Percentiles rank a stretch among this genome's conserved stretches.
These are phyloP conservation scores for Mus spretus DNA, from an alignment of 2,797 vertebrate genomes.

Conservation along the genomic window DNA sequence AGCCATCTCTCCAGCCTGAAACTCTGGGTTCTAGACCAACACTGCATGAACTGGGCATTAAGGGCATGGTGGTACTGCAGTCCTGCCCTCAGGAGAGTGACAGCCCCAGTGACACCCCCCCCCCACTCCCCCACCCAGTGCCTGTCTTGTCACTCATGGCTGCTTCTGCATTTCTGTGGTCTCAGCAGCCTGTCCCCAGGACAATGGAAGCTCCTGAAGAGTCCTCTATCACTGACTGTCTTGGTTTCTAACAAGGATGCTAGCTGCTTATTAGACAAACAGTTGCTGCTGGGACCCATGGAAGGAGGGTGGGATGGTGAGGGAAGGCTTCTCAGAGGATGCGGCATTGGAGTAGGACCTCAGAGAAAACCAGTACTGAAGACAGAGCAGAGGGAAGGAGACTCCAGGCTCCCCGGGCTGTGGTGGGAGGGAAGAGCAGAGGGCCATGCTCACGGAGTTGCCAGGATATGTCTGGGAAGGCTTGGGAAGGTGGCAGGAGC, in stretches of 20 bases:
- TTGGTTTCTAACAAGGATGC: background rate
- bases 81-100: background rate
- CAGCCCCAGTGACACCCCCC: too few species aligned
- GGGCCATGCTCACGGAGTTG: background rate
- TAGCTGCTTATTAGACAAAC: background rate
- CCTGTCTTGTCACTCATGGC: background rate
- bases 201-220: background rate
- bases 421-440: background rate
- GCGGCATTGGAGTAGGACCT: background rate
- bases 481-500: too few species aligned
- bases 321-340: background rate
- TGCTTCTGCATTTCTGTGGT: too few species aligned
- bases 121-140: fast-evolving
- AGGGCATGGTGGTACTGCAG: background rate
- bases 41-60: background rate
- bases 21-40: background rate
- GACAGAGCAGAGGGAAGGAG: background rate
- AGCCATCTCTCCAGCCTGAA: too few species aligned
- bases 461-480: background rate
- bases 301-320: background rate
- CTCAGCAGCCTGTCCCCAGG: background rate
- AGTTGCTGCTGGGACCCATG: background rate
- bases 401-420: too few species aligned
- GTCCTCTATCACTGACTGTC: background rate
- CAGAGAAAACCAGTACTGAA: background rate